phyloP scores from a whole-genome alignment of 2,113 vertebrate genomes.

The Pygathrix nemaeus region DNA sequence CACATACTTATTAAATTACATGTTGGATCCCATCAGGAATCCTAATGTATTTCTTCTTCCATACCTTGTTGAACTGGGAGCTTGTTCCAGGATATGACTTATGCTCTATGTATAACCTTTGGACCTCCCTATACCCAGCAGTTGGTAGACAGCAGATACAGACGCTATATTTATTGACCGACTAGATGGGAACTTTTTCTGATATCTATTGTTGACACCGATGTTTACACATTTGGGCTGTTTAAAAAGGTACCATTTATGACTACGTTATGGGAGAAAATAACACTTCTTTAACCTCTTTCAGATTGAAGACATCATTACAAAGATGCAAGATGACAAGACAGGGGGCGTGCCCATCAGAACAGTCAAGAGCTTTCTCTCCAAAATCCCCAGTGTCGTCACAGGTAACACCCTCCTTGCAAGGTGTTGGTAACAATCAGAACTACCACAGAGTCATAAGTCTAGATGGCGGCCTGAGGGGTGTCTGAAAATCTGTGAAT shows the following conservation, averaged over 20 bases:
- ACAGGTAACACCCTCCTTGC: slow-evolving; percentile 85
- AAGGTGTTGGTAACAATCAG: not conserved
- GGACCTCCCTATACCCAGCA: not conserved
- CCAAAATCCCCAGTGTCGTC: slow-evolving; percentile 97
- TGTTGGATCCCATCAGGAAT: not conserved
- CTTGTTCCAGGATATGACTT: not conserved
- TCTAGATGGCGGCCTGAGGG: not conserved
- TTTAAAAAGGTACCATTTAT: not conserved
- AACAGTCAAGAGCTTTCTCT: slow-evolving; percentile 98
- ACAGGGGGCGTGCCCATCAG: slow-evolving; percentile 94
- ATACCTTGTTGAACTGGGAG: not conserved
- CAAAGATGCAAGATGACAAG: slow-evolving; percentile 96
- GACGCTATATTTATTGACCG: not conserved
- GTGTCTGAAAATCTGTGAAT: not conserved
- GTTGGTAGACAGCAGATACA: not conserved
- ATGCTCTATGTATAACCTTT: not conserved
- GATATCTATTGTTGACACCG: not conserved
- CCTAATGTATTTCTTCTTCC: not conserved
- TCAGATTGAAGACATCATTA: slow-evolving; percentile 96
- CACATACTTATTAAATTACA: not conserved
- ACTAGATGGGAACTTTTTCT: not conserved
- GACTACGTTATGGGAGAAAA: not conserved
- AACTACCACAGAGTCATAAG: not conserved
- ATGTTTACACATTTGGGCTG: not conserved
- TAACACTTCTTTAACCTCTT: slow-evolving; percentile 66